These are phyloP conservation scores for Microcaecilia unicolor DNA, from an alignment of 2,797 vertebrate genomes.

Conservation along the genomic window DNA sequence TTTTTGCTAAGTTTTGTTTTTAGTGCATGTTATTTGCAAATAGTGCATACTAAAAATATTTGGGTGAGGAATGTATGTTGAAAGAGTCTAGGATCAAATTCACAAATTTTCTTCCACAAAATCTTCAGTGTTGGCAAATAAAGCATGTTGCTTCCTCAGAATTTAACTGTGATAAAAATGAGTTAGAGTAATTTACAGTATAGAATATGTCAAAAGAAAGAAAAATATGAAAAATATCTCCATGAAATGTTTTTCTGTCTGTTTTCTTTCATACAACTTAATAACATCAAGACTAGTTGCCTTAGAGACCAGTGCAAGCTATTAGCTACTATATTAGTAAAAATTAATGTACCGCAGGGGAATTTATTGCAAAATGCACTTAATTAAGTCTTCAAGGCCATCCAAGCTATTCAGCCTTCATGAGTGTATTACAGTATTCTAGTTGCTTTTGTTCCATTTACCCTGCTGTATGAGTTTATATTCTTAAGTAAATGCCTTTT, in stretches of 20 bases:
- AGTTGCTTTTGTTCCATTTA: conserved; percentile 32
- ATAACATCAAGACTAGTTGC: conserved; percentile 38
- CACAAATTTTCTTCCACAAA: too few relatives aligned
- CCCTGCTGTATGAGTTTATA: conserved; percentile 13
- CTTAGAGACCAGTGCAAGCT: conserved; percentile 33
- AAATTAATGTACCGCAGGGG: conserved; percentile 36
- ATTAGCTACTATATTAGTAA: conserved; percentile 40
- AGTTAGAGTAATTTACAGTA: neutral
- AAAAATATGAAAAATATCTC: conserved; percentile 25
- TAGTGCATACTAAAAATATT: too few relatives aligned
- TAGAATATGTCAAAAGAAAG: conserved; percentile 12
- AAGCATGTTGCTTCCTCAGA: too few relatives aligned
- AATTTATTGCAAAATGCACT: conserved; percentile 12
- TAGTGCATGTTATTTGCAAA: too few relatives aligned
- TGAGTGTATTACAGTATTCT: conserved; percentile 29
- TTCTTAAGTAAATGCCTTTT: conserved; percentile 31
- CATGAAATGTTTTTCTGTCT: conserved; percentile 38
- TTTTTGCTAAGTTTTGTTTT: too few relatives aligned
- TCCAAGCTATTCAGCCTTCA: conserved; percentile 2
- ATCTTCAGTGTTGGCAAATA: too few relatives aligned
- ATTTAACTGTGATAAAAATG: too few relatives aligned
- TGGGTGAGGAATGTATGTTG: too few relatives aligned
- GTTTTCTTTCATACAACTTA: conserved; percentile 35
- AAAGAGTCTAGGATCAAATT: too few relatives aligned
- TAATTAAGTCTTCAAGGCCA: conserved; percentile 39